Evolutionary conservation across 2,888 invertebrate species (phyloP).

Genomic region (Thymelicus acteon): DNA sequence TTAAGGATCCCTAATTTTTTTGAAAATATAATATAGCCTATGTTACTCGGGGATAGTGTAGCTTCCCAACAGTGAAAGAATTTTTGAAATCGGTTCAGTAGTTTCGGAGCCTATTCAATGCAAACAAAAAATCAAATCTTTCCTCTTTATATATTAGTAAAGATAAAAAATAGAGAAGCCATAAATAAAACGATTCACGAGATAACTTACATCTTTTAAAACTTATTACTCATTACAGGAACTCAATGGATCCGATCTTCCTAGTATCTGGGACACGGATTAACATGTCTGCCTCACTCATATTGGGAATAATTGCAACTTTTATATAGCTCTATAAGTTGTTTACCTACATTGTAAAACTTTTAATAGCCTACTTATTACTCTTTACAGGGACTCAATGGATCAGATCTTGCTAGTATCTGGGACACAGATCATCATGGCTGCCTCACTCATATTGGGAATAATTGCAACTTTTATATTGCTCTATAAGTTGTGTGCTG

Average conservation of each 20-base stretch:
- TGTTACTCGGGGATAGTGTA: too few species aligned
- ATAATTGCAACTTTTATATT: conserved; percentile 75
- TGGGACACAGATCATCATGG: conserved; percentile 79
- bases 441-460: conserved; percentile 71
- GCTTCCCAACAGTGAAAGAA: too few species aligned
- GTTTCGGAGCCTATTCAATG: too few species aligned
- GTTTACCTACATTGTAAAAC: conserved; percentile 42
- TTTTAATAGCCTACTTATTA: conserved; percentile 17
- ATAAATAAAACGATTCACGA: not conserved
- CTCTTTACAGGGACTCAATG: conserved; percentile 65
- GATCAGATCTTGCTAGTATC: conserved; percentile 74
- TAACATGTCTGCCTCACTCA: conserved; percentile 75
- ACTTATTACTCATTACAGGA: conserved; percentile 56
- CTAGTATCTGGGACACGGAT: conserved; percentile 76
- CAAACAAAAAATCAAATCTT: too few species aligned
- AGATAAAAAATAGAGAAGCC: not conserved
- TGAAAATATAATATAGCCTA: too few species aligned
- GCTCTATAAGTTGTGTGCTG: conserved; percentile 74
- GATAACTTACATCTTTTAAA: conserved; percentile 7
- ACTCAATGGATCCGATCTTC: conserved; percentile 71
- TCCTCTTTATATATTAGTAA: too few species aligned
- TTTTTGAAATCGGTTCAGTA: too few species aligned
- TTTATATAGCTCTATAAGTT: conserved; percentile 75
- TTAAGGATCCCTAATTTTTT: too few species aligned
- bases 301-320: conserved; percentile 75